Conservation (phyloP, 2,888 invertebrate species). For the Acanthacorydalis orientalis region DNA sequence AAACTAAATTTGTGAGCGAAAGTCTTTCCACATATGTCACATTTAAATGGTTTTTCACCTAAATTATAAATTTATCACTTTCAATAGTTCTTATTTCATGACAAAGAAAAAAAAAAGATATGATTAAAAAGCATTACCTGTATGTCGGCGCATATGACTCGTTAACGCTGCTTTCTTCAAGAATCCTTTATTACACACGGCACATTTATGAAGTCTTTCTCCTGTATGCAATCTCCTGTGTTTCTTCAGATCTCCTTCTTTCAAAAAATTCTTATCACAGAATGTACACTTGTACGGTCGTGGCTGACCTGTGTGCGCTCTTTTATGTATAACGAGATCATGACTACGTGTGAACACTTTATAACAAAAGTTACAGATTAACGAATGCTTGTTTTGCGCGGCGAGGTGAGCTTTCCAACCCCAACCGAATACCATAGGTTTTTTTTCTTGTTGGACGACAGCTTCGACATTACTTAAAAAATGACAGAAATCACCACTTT, state of each 20-base stretch:
- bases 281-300: slow-evolving; percentile 3
- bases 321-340: slow-evolving; percentile 4
- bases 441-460: not conserved
- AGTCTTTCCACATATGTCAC: slow-evolving; percentile 2
- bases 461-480: not conserved
- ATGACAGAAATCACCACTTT: not conserved
- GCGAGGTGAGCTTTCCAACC: not conserved
- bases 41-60: not conserved
- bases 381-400: slow-evolving; percentile 1
- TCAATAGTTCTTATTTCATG: too few species aligned
- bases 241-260: slow-evolving; percentile 5
- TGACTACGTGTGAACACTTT: slow-evolving; percentile 1
- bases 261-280: slow-evolving; percentile 4
- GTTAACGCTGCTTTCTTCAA: slow-evolving; percentile 1
- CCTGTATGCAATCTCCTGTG: slow-evolving; percentile 3
- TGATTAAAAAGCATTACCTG: not conserved
- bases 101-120: too few species aligned
- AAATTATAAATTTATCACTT: too few species aligned
- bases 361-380: slow-evolving; percentile 5
- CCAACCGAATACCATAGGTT: not conserved
- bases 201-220: slow-evolving; percentile 3
- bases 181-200: slow-evolving; percentile 4
- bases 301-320: slow-evolving; percentile 2
- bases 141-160: slow-evolving; percentile 3
- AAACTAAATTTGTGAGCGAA: slow-evolving; percentile 4